Conservation (phyloP, 2,888 invertebrate genomes). For the Drosophila fungiperda region DNA sequence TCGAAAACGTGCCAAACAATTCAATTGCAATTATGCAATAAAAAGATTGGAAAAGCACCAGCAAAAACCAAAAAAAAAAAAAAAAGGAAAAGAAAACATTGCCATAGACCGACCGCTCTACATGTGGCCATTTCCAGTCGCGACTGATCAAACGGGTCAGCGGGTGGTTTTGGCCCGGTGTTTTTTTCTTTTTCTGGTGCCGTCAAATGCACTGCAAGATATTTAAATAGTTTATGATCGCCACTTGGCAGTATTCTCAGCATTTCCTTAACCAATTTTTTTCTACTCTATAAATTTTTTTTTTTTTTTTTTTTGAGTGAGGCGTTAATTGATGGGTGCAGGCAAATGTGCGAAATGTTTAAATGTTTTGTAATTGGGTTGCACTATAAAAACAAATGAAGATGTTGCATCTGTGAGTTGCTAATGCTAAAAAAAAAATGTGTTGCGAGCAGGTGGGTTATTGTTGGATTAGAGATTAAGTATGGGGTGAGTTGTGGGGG, state of each 20-base stretch:
- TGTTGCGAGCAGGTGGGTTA: conserved; percentile 36
- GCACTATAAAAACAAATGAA: conserved; percentile 48
- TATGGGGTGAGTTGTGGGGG: background rate
- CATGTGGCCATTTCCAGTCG: conserved; percentile 70
- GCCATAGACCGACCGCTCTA: conserved; percentile 52
- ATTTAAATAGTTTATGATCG: conserved; percentile 67
- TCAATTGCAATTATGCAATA: conserved; percentile 81
- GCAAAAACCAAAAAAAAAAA: background rate
- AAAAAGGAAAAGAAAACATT: conserved; percentile 34
- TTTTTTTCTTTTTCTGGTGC: background rate
- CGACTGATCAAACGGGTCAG: conserved; percentile 72
- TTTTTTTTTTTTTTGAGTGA: conserved; percentile 14
- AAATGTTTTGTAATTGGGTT: conserved; percentile 66
- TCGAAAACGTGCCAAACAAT: conserved; percentile 72
- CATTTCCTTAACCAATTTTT: conserved; percentile 6
- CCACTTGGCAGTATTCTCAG: conserved; percentile 51
- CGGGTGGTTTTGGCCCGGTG: conserved; percentile 59
- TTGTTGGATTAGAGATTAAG: background rate
- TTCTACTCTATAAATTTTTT: background rate
- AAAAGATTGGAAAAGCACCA: conserved; percentile 43
- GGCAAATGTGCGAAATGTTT: conserved; percentile 71
- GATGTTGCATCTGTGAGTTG: conserved; percentile 4
- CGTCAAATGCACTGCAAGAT: conserved; percentile 54
- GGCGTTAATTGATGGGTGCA: conserved; percentile 54
- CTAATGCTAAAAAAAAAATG: conserved; percentile 5